Evolutionary conservation across 2,113 vertebrate species (phyloP), one percentile per base, ranked within the genome.

Genomic region (Barnardius zonarius): DNA sequence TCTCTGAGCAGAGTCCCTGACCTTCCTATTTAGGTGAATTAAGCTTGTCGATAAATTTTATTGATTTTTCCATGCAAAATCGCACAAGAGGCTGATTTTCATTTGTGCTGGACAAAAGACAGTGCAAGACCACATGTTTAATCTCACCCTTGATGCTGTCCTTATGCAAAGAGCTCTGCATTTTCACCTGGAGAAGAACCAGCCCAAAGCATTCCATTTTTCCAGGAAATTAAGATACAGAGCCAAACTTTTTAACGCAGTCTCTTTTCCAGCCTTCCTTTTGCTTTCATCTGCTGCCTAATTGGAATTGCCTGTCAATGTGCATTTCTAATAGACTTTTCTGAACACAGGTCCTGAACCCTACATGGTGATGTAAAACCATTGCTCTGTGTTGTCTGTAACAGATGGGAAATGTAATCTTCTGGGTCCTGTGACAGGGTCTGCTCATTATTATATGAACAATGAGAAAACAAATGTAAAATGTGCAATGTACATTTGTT

Each of bases 331-430:
- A 88, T 90, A 83, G 73, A 94, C 76, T 96, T 94, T 84, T 86
- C 93, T 90, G 83, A 96, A 64, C 82, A 73, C 55, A 44, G 87
- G 59, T 93, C 84, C 90, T 91, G 94, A 96, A 93, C 68, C n/a
- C 91, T 81, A 87, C 62, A 7, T 77, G 59, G 87, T 84, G 92
- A 90, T 94, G 86, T 92, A 96, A 95, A 95, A 93, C 80, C 67
- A 83, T 82, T 87, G 90, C 88, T 95, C 67, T 78, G 66, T 83
- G 54, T 77, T 86, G 23, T 27, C 86, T 92, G 31, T 79, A 95
- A 46, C 80, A 93, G 88, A 93, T 80, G 76, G 90, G 93, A 96
- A 97, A 95, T 93, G 83, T 92, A 96, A 95, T 95, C 77, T 91
- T 95, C 74, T 80, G 81, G 62, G 86, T 96, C 67, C 35, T 90